These are phyloP conservation scores for Urocyon cinereoargenteus DNA, from an alignment of 2,797 vertebrate genomes.

Conservation along the genomic window DNA sequence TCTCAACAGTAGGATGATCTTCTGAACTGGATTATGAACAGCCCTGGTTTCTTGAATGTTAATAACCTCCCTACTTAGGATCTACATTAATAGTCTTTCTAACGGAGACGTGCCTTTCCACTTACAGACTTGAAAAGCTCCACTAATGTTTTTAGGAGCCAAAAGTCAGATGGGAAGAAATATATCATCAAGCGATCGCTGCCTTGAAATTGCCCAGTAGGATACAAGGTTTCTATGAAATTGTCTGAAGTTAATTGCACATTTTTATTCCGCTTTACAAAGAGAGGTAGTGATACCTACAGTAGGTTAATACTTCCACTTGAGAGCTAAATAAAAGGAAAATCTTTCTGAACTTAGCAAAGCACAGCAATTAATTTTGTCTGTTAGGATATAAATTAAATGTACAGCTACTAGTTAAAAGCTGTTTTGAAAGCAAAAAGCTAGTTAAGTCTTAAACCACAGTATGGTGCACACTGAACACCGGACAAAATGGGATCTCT, in stretches of 20 bases:
- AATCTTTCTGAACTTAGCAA: slow-evolving; percentile 77
- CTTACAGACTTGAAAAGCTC: slow-evolving; percentile 81
- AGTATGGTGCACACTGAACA: not conserved
- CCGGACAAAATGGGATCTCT: not conserved
- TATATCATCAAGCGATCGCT: slow-evolving; percentile 78
- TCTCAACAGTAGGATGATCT: slow-evolving; percentile 63
- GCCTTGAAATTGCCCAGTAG: slow-evolving; percentile 75
- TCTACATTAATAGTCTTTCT: slow-evolving; percentile 81
- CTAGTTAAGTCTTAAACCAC: slow-evolving; percentile 23
- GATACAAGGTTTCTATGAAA: slow-evolving; percentile 78
- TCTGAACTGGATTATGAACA: slow-evolving; percentile 77
- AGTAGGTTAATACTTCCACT: slow-evolving; percentile 71
- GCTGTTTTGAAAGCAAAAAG: slow-evolving; percentile 66
- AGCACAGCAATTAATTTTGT: slow-evolving; percentile 83
- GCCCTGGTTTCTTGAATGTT: slow-evolving; percentile 78
- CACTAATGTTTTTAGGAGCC: slow-evolving; percentile 79
- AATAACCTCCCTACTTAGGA: slow-evolving; percentile 83
- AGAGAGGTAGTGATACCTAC: slow-evolving; percentile 69
- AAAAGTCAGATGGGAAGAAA: slow-evolving; percentile 66
- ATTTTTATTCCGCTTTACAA: slow-evolving; percentile 72
- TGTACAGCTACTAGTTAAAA: slow-evolving; percentile 37
- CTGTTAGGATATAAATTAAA: slow-evolving; percentile 71
- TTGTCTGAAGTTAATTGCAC: slow-evolving; percentile 84
- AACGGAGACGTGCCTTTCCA: slow-evolving; percentile 64
- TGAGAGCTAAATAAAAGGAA: slow-evolving; percentile 79